Conservation (phyloP, 2,113 vertebrate species). For the Ancistrus triradiatus region DNA sequence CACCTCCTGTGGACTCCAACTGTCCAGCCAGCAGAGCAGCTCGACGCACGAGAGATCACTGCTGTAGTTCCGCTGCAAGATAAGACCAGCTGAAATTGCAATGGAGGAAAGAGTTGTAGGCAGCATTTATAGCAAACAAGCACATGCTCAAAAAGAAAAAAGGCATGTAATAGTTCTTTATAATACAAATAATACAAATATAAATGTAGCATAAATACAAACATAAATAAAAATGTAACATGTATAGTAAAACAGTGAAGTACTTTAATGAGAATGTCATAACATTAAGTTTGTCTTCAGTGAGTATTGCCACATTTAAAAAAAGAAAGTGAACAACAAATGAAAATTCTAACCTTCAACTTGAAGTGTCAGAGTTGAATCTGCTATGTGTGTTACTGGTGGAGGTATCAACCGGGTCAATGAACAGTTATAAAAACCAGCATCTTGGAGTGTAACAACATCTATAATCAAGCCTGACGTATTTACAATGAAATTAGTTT, state of each 20-base stretch:
- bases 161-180: no score
- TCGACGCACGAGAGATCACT: conserved; percentile 21
- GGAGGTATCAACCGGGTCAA: conserved; percentile 16
- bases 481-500: background rate
- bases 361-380: conserved; percentile 2
- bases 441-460: conserved; percentile 17
- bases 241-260: no score
- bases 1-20: background rate
- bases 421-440: conserved; percentile 43
- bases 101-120: background rate
- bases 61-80: conserved; percentile 19
- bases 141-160: background rate
- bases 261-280: no score
- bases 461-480: conserved; percentile 2
- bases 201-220: no score
- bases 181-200: no score
- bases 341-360: conserved; percentile 26
- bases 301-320: no score
- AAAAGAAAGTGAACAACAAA: background rate
- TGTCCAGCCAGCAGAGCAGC: conserved; percentile 38
- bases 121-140: background rate
- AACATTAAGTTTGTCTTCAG: no score
- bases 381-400: background rate
- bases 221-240: no score
- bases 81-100: conserved; percentile 12